A percentile compares a stretch with the other conserved stretches of the same genome.
These are phyloP conservation scores for Dasypus novemcinctus DNA, from an alignment of 2,113 vertebrate species.

Conservation along the genomic window DNA sequence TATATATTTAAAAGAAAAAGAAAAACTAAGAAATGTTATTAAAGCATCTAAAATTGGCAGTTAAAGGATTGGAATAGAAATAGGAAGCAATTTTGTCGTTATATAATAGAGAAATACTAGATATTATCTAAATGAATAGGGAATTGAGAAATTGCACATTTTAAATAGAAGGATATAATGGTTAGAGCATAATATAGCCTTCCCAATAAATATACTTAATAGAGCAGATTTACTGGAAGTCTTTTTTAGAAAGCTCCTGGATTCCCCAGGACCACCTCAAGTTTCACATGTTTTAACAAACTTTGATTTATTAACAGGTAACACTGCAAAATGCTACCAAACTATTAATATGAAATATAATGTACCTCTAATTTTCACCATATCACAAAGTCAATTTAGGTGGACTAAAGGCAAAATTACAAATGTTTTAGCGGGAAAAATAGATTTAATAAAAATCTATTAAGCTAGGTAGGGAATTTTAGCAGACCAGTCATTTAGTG, in stretches of 20 bases:
- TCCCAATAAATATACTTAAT: neutral
- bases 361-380: neutral
- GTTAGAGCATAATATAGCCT: too few species aligned
- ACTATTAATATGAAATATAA: neutral
- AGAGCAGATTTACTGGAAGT: neutral
- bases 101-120: neutral
- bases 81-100: neutral
- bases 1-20: neutral
- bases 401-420: neutral
- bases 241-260: neutral
- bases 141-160: neutral
- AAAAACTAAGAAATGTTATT: constrained; percentile 17
- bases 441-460: neutral
- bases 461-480: neutral
- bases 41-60: neutral
- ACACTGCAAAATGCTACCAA: neutral
- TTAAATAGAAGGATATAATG: neutral
- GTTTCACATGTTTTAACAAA: neutral
- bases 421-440: neutral
- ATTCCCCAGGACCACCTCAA: neutral
- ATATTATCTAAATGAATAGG: neutral
- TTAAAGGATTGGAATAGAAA: neutral
- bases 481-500: neutral
- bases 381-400: neutral
- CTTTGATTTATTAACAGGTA: neutral